Evolutionary conservation across 2,113 vertebrate species (phyloP), one percentile per base, ranked within the genome.

Genomic region (Alouatta palliata): DNA sequence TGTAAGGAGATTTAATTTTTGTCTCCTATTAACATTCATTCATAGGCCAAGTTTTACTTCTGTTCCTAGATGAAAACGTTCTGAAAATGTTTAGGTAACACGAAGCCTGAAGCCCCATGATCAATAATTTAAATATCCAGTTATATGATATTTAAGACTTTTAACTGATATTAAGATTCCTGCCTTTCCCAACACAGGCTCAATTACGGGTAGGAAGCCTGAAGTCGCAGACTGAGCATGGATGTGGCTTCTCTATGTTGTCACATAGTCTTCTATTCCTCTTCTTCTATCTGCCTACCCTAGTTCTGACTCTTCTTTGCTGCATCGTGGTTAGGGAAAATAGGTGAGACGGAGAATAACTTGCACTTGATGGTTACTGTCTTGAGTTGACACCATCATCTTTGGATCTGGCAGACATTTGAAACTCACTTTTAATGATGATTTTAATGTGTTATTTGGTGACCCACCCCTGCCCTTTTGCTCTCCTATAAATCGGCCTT

Each of bases 391-490:
- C n/a, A 43, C 30, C n/a, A 37, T 1, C 17, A 12, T n/a, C n/a
- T 88, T 89, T 19, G 32, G 5, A 1, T 95, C 30, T 80, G 47
- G 20, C 47, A 79, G 43, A 56, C 13, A 45, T 58, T 49, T 37
- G 27, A 76, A 87, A n/a, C 2, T 49, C 20, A 37, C 11, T 61
- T 47, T 37, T 88, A 23, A 30, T 17, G 0, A 32, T 35, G 23
- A 2, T 20, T 70, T 87, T 73, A 43, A 12, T 84, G 21, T 64
- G 14, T 35, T 91, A 40, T 16, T 52, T 82, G 19, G 2, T 68
- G 23, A 52, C 6, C 20, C 6, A 10, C 0, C 2, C 0, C 19
- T 20, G 32, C 10, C 6, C 8, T 87, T 8, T 77, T 2, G 40
- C 6, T 95, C 0, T 0, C 11, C 32, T 2, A 19, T 49, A 3